Base-by-base conservation (phyloP, 2,888 invertebrate species). In the Pheosia tremula region DNA sequence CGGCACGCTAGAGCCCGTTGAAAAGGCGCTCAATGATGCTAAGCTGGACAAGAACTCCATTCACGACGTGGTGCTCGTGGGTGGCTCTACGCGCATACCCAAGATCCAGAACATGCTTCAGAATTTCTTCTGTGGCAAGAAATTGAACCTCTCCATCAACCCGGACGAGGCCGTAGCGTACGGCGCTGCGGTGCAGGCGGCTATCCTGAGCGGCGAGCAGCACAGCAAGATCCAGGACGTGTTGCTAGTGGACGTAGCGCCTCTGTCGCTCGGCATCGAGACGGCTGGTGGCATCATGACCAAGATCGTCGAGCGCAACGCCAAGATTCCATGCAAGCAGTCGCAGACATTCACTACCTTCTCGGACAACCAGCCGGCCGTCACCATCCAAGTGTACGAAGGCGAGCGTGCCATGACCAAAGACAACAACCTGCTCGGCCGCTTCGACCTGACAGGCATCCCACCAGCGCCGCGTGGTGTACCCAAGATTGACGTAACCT, bases 101-200 rank as follows among this genome's bases (percentile, higher is more conserved):
- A 97, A 97, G 83, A 95, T 97, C 57, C 97, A 97, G 83, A 95
- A 89, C 69, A 93, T 97, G 83, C 88, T 97, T 41, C 95, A 96
- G 85, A 96, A 96, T 85, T 97, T 95, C 92, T 97, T 97, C 94
- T 95, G 95, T 72, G 96, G 96, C 41, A 97, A 96, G 84, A 90
- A 94, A 52, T 87, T 97, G 6, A 97, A 97, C 80, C 88, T 96
- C 41, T 96, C 96, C 5, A 97, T 97, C 76, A 97, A 97, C 81
- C 97, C 97, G 0, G 97, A 97, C 76, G 97, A 97, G 83, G 97
- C 97, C 0, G 97, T 97, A 0, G 97, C 97, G 0, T 97, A 96
- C 77, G 96, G 96, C 11, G 96, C 96, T 0, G 96, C 96, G 3
- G 95, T 96, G 3, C 96, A 97, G 80, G 96, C 96, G 0, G 96